Conservation (phyloP, 2,888 invertebrate genomes). For the Noctua comes region DNA sequence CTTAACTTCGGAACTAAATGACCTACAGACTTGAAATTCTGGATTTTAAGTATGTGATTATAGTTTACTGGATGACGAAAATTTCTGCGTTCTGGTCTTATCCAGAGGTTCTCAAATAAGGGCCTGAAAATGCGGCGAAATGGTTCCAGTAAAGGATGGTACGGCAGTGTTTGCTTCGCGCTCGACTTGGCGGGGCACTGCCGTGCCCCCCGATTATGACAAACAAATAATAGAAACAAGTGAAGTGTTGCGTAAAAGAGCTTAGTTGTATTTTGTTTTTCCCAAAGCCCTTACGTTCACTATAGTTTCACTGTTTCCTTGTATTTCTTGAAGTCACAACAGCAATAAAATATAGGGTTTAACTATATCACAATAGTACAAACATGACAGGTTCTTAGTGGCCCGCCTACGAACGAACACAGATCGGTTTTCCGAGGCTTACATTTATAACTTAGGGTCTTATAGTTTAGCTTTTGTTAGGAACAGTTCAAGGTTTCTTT, state of each 20-base stretch:
- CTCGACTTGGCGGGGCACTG: too few relatives aligned
- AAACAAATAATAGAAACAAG: conserved; percentile 9
- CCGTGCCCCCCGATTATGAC: too few relatives aligned
- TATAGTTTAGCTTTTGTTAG: conserved; percentile 31
- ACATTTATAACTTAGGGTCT: conserved; percentile 57
- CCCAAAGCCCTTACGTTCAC: conserved; percentile 22
- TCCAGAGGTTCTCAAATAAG: too few relatives aligned
- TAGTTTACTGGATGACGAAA: too few relatives aligned
- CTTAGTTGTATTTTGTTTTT: conserved; percentile 37
- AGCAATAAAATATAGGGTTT: conserved; percentile 62
- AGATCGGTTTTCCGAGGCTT: conserved; percentile 56
- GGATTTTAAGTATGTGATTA: too few relatives aligned
- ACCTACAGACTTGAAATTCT: too few relatives aligned
- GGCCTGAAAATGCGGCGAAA: too few relatives aligned
- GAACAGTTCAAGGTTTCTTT: conserved; percentile 27
- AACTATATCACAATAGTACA: conserved; percentile 58
- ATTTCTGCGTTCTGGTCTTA: too few relatives aligned
- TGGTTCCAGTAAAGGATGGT: too few relatives aligned
- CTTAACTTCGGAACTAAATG: too few relatives aligned
- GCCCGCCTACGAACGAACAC: conserved; percentile 62
- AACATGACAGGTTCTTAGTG: conserved; percentile 59
- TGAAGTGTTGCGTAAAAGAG: conserved; percentile 11
- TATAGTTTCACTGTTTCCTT: conserved; percentile 35
- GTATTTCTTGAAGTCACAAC: conserved; percentile 61
- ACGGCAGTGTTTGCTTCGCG: too few relatives aligned